These are phyloP conservation scores for Prenolepis imparis DNA, from an alignment of 2,888 invertebrate genomes.

Conservation along the genomic window DNA sequence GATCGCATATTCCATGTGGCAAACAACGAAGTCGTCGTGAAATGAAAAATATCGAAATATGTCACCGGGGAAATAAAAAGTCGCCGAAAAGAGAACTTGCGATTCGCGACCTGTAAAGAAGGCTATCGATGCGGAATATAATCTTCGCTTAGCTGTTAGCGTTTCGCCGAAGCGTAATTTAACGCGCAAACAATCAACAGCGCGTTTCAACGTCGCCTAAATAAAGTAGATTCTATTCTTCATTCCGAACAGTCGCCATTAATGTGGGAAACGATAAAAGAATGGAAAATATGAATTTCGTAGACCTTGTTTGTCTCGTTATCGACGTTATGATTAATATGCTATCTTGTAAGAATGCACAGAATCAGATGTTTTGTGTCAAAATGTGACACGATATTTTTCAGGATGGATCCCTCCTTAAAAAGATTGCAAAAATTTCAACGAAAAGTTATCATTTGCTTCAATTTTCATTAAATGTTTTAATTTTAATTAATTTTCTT, in stretches of 20 bases:
- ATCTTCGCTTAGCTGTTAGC: constrained; percentile 7
- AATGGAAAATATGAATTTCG: background rate
- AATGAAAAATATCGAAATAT: constrained; percentile 46
- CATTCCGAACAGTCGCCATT: background rate
- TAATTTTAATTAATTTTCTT: no score
- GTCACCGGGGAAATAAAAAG: constrained; percentile 48
- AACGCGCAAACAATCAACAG: constrained; percentile 37
- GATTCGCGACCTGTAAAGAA: constrained; percentile 1
- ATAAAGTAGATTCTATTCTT: constrained; percentile 17
- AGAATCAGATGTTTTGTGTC: background rate
- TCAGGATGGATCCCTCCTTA: background rate
- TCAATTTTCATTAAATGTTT: background rate
- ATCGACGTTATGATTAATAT: background rate
- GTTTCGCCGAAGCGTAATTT: constrained; percentile 26
- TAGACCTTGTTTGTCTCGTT: background rate
- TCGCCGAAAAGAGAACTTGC: constrained; percentile 2
- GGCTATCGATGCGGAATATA: background rate
- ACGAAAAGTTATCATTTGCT: background rate
- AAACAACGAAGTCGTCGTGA: constrained; percentile 22
- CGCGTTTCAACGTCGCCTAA: background rate
- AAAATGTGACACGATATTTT: background rate
- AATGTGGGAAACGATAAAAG: background rate
- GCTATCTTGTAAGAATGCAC: background rate
- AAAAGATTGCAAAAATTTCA: background rate
- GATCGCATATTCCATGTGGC: constrained; percentile 12